phyloP scores from a whole-genome alignment of 2,888 invertebrate species.

The Platerodrilus igneus region DNA sequence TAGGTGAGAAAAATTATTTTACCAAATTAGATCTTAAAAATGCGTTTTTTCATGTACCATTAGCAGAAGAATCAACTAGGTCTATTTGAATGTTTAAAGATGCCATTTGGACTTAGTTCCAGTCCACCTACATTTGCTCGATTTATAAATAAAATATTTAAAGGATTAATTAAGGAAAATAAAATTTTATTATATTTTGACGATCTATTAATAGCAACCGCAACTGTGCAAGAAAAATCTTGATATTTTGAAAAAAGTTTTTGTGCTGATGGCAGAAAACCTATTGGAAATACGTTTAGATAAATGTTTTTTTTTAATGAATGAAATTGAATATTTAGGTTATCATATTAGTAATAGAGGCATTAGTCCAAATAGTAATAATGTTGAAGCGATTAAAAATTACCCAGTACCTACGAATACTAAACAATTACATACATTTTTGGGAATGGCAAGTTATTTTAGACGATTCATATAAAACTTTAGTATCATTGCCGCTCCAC shows the following conservation, averaged over 20 bases:
- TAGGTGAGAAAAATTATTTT: no score
- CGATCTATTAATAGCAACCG: conserved; percentile 21
- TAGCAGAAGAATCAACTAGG: no score
- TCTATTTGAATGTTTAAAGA: conserved; percentile 29
- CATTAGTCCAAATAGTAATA: conserved; percentile 8
- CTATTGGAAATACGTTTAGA: conserved; percentile 14
- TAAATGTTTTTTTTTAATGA: conserved; percentile 17
- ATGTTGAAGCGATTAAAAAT: no score
- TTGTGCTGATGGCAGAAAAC: conserved; percentile 5
- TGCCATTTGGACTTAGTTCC: conserved; percentile 32
- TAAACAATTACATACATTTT: conserved; percentile 12
- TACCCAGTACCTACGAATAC: conserved; percentile 14
- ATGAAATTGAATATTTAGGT: conserved; percentile 15
- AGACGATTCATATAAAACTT: conserved; percentile 14
- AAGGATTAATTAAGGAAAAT: conserved; percentile 10
- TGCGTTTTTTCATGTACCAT: no score
- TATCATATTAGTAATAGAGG: conserved; percentile 10
- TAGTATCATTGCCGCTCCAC: conserved; percentile 1
- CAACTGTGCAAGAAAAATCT: conserved; percentile 20
- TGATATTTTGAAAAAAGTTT: conserved; percentile 12
- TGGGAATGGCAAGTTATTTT: conserved; percentile 16
- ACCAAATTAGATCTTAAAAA: no score
- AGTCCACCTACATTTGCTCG: conserved; percentile 26
- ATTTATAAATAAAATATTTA: conserved; percentile 19
- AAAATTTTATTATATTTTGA: conserved; percentile 22